A percentile compares a stretch with the other conserved stretches of the same genome.
phyloP scores from a whole-genome alignment of 2,888 invertebrate genomes.

The Omphaloscelis lunosa region DNA sequence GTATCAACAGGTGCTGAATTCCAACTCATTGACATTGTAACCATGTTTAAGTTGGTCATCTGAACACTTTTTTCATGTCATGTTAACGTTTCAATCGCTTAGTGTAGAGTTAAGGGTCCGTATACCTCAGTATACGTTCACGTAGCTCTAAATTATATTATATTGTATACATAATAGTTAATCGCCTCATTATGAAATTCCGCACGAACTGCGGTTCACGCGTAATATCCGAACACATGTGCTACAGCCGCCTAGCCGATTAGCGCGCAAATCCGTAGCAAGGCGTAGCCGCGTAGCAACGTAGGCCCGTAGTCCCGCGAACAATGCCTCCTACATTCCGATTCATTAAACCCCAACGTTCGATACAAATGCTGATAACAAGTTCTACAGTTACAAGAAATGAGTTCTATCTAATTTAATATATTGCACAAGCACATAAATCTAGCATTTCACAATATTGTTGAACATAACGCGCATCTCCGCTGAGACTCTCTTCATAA shows the following conservation, averaged over 20 bases:
- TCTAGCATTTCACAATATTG: constrained; percentile 26
- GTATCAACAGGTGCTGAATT: constrained; percentile 44
- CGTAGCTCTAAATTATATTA: not conserved
- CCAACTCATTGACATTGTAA: not conserved
- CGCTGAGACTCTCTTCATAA: constrained; percentile 47
- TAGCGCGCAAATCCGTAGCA: constrained; percentile 52
- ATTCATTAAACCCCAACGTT: constrained; percentile 42
- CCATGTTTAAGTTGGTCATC: not conserved
- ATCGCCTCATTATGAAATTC: constrained; percentile 65
- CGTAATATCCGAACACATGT: constrained; percentile 56
- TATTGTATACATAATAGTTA: constrained; percentile 40
- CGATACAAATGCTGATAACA: constrained; percentile 34
- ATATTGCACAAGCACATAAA: constrained; percentile 29
- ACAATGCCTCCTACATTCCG: constrained; percentile 46
- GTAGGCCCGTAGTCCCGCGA: constrained; percentile 30
- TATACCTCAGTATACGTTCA: not conserved
- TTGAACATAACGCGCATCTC: constrained; percentile 29
- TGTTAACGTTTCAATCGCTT: not conserved
- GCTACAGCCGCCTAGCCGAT: constrained; percentile 55
- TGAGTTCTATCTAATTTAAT: constrained; percentile 34
- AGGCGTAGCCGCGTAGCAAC: constrained; percentile 45
- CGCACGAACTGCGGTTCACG: constrained; percentile 60
- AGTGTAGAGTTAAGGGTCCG: not conserved
- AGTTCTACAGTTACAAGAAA: constrained; percentile 19
- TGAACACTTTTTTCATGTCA: not conserved